Conservation (phyloP, 2,797 vertebrate genomes). For the Tenualosa ilisha region DNA sequence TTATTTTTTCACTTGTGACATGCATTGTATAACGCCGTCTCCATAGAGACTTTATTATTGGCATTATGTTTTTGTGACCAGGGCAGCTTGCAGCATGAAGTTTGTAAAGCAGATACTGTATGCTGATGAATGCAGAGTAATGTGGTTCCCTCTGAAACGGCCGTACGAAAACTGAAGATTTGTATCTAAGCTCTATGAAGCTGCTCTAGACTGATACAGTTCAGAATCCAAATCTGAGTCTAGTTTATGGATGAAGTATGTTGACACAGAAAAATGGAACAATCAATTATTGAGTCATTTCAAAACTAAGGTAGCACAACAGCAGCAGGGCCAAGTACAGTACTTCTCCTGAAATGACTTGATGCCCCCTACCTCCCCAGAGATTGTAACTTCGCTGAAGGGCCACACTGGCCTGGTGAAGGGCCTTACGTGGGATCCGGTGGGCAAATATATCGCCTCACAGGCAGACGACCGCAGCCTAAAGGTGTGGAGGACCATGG, state of each 20-base stretch:
- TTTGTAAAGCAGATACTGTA: too few relatives aligned
- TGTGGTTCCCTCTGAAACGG: neutral
- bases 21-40: too few relatives aligned
- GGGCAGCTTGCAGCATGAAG: neutral
- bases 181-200: neutral
- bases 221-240: neutral
- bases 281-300: neutral
- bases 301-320: neutral
- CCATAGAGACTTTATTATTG: too few relatives aligned
- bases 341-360: neutral
- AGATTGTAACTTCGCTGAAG: conserved; percentile 90
- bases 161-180: neutral
- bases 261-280: neutral
- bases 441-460: conserved; percentile 97
- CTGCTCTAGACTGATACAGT: neutral
- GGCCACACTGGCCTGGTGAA: conserved; percentile 97
- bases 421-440: conserved; percentile 97
- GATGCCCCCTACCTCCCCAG: conserved; percentile 61
- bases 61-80: neutral
- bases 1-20: too few relatives aligned
- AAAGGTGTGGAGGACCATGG: conserved; percentile 96
- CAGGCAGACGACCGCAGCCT: conserved; percentile 96
- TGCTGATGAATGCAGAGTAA: neutral
- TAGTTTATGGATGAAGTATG: neutral
- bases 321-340: neutral